Conservation (phyloP, 2,888 invertebrate species). For the Trissolcus brochymenae region DNA sequence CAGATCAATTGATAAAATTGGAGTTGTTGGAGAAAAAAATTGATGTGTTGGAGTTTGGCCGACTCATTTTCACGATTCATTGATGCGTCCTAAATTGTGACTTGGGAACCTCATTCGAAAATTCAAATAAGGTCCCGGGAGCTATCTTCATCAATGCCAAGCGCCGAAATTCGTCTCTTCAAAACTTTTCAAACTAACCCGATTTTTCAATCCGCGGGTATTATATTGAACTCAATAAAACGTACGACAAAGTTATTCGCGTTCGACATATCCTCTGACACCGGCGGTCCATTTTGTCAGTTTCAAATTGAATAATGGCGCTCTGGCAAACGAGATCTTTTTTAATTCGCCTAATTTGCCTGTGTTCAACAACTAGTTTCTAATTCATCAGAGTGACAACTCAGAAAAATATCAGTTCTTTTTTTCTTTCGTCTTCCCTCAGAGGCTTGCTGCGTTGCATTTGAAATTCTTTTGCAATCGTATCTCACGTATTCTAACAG, state of each 20-base stretch:
- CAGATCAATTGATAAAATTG: too few relatives aligned
- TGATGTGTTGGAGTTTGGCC: background rate
- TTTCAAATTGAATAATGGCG: constrained; percentile 41
- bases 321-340: constrained; percentile 21
- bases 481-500: too few relatives aligned
- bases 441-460: too few relatives aligned
- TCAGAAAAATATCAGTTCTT: too few relatives aligned
- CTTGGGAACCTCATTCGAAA: background rate
- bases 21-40: background rate
- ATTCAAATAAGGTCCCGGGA: constrained; percentile 2
- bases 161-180: constrained; percentile 29
- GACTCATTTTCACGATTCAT: background rate
- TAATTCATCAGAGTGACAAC: too few relatives aligned
- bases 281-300: constrained; percentile 34
- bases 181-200: constrained; percentile 48
- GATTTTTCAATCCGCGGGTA: constrained; percentile 49
- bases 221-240: constrained; percentile 50
- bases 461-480: too few relatives aligned
- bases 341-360: constrained; percentile 38
- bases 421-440: too few relatives aligned
- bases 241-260: constrained; percentile 31
- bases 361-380: constrained; percentile 1
- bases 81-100: background rate
- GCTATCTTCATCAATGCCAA: constrained; percentile 31
- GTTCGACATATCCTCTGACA: constrained; percentile 23